These are phyloP conservation scores for Gastrophysa polygoni DNA, from an alignment of 2,888 invertebrate genomes.

Conservation along the genomic window DNA sequence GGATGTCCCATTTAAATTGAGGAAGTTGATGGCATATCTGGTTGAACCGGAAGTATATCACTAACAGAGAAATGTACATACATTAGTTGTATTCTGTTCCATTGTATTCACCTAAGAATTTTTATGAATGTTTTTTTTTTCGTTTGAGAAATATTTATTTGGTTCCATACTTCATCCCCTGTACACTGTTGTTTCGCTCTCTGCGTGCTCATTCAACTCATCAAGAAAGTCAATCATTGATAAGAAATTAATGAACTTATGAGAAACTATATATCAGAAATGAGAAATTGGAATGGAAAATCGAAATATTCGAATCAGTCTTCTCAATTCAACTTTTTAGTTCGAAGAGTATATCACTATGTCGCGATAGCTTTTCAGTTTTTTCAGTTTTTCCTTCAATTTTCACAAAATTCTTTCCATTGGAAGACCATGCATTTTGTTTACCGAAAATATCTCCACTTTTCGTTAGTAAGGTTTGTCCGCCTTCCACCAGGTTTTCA, in stretches of 20 bases:
- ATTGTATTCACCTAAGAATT: no score
- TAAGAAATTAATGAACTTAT: not conserved
- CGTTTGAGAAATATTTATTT: no score
- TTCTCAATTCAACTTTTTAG: slow-evolving; percentile 6
- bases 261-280: not conserved
- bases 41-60: no score
- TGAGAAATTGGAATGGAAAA: not conserved
- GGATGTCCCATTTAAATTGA: no score
- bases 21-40: no score
- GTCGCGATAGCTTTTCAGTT: slow-evolving; percentile 1
- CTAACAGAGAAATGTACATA: no score
- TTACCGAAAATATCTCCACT: slow-evolving; percentile 5
- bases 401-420: not conserved
- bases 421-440: slow-evolving; percentile 7
- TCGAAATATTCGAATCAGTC: slow-evolving; percentile 6
- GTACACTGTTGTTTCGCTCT: slow-evolving; percentile 2
- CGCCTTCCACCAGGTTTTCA: no score
- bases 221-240: not conserved
- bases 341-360: slow-evolving; percentile 2
- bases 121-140: no score
- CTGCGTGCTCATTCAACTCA: slow-evolving; percentile 3
- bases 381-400: not conserved
- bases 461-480: slow-evolving; percentile 3
- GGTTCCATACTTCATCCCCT: no score
- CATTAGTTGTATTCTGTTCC: no score